phyloP scores from a whole-genome alignment of 2,113 vertebrate genomes.

The Pteropus alecto region DNA sequence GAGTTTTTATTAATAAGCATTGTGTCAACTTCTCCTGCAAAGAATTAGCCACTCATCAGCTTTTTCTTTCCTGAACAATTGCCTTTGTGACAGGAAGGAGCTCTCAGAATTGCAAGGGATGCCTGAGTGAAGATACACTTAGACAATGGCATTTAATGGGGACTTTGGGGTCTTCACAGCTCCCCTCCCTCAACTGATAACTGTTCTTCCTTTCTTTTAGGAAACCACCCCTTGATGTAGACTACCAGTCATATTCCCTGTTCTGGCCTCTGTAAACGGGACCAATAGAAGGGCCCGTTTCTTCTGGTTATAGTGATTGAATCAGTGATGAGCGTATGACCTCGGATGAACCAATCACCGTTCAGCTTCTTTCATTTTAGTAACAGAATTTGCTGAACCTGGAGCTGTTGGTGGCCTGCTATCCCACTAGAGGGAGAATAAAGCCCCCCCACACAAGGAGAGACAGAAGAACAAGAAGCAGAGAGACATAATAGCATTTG shows the following conservation, averaged over 20 bases:
- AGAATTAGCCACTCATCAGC: not conserved
- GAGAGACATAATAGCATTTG: not conserved
- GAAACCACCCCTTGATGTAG: not conserved
- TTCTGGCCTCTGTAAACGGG: not conserved
- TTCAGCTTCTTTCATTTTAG: not conserved
- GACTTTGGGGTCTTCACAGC: not conserved
- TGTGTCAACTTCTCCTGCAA: not conserved
- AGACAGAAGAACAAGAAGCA: not conserved
- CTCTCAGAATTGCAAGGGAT: not conserved
- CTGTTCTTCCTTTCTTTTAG: not conserved
- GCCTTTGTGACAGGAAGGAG: not conserved
- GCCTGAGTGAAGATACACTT: not conserved
- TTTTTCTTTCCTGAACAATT: not conserved
- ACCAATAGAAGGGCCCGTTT: not conserved
- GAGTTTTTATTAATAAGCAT: not conserved
- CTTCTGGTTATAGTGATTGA: not conserved
- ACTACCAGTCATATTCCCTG: not conserved
- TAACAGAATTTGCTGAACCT: not conserved
- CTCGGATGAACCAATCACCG: not conserved
- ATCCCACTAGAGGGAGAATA: not conserved
- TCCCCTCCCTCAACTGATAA: not conserved
- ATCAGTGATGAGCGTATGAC: not conserved
- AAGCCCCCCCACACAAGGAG: not conserved
- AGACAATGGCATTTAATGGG: not conserved
- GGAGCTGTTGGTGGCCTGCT: not conserved